Percentiles rank a stretch among this genome's conserved stretches.
These are phyloP conservation scores for Xyrichtys novacula DNA, from an alignment of 2,797 vertebrate genomes.

Conservation along the genomic window DNA sequence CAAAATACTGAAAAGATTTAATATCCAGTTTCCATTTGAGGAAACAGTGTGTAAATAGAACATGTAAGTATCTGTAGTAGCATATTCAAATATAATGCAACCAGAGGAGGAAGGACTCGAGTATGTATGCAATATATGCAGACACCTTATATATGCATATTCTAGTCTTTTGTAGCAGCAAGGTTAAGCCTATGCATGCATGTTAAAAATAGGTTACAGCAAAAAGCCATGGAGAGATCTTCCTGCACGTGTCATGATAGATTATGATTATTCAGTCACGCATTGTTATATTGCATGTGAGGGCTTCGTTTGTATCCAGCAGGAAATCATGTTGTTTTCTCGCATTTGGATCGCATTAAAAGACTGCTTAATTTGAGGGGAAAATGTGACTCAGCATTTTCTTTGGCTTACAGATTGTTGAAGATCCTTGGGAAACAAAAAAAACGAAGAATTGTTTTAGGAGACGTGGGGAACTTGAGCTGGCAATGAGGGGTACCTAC, in stretches of 20 bases:
- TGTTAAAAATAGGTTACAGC: conserved; percentile 16
- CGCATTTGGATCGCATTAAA: conserved; percentile 15
- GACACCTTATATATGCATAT: not conserved
- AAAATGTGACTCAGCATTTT: too few species aligned
- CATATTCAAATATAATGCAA: not conserved
- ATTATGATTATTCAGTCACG: conserved; percentile 39
- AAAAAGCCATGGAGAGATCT: conserved; percentile 2
- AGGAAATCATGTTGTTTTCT: not conserved
- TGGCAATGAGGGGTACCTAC: not conserved
- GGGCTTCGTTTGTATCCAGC: not conserved
- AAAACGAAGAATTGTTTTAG: not conserved
- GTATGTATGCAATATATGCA: too few species aligned
- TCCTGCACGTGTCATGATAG: conserved; percentile 19
- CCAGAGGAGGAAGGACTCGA: not conserved
- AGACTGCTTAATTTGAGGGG: conserved; percentile 14
- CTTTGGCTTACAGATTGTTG: not conserved
- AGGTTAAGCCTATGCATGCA: not conserved
- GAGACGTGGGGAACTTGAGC: not conserved
- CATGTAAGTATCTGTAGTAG: not conserved
- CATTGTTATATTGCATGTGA: conserved; percentile 8
- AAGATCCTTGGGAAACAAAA: not conserved
- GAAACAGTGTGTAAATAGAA: not conserved
- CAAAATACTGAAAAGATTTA: not conserved
- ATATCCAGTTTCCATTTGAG: not conserved
- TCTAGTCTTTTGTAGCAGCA: not conserved